These are phyloP conservation scores for Paratilapia polleni DNA, from an alignment of 2,113 vertebrate genomes.

Conservation along the genomic window DNA sequence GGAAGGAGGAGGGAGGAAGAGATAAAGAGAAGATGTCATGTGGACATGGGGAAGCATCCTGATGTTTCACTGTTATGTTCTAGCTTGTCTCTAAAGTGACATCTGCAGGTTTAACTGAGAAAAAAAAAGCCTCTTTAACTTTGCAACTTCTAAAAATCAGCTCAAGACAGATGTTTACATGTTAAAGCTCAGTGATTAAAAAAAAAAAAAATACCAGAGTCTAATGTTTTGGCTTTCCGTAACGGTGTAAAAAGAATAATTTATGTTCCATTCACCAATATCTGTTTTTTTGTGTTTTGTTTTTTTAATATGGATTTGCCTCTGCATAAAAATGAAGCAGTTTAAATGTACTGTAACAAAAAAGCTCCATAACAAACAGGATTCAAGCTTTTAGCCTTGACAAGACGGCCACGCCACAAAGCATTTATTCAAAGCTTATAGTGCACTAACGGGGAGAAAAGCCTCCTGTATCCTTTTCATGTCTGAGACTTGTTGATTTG, in stretches of 20 bases:
- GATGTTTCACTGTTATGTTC: slow-evolving; percentile 64
- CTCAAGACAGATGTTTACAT: slow-evolving; percentile 30
- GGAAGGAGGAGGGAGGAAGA: neutral
- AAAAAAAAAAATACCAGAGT: neutral
- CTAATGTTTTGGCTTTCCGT: neutral
- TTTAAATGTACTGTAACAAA: slow-evolving; percentile 30
- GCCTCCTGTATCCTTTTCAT: slow-evolving; percentile 59
- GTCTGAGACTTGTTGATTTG: slow-evolving; percentile 72
- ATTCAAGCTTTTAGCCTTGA: slow-evolving; percentile 53
- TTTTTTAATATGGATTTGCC: neutral
- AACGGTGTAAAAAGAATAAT: neutral
- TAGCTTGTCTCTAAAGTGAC: slow-evolving; percentile 19
- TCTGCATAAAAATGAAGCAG: neutral
- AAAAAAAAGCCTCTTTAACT: neutral
- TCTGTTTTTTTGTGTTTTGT: neutral
- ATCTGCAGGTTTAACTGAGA: slow-evolving; percentile 19
- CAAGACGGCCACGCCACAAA: slow-evolving; percentile 22
- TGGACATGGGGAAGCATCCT: slow-evolving; percentile 43
- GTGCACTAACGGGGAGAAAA: slow-evolving; percentile 16
- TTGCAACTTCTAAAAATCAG: slow-evolving; percentile 22
- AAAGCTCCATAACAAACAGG: slow-evolving; percentile 45
- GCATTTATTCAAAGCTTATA: slow-evolving; percentile 38
- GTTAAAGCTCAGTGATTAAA: neutral
- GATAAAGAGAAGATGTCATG: slow-evolving; percentile 39
- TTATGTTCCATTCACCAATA: neutral